A percentile compares a stretch with the other conserved stretches of the same genome.
Evolutionary conservation across 2,113 vertebrate genomes (phyloP).

Genomic region (Mungos mungo): DNA sequence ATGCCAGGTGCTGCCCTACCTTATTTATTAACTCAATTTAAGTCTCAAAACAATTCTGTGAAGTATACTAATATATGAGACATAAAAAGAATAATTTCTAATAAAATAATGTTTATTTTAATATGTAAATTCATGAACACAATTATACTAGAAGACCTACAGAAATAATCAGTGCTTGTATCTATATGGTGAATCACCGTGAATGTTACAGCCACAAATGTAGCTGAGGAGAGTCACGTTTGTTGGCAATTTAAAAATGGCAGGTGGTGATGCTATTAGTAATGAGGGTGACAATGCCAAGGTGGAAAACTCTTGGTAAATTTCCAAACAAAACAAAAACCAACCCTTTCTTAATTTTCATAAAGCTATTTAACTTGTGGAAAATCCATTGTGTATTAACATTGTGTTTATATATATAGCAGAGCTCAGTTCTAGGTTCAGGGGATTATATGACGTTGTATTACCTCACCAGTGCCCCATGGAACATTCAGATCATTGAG

Average conservation of each 20-base stretch:
- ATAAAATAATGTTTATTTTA: neutral
- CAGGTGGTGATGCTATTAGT: neutral
- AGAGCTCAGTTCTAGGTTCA: neutral
- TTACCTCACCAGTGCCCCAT: neutral
- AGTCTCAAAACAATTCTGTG: neutral
- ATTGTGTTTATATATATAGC: neutral
- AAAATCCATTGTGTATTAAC: neutral
- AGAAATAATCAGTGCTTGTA: neutral
- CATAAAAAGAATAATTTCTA: neutral
- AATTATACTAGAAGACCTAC: neutral
- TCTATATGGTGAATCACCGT: neutral
- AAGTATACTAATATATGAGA: neutral
- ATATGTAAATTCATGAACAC: neutral
- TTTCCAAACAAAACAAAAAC: neutral
- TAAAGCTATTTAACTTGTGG: neutral
- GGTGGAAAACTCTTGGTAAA: neutral
- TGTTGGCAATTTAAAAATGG: neutral
- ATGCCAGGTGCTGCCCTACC: neutral
- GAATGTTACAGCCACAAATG: neutral
- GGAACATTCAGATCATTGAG: conserved; percentile 3
- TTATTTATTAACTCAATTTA: neutral
- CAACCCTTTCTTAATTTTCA: neutral
- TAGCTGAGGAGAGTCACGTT: neutral
- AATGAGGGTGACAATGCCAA: neutral
- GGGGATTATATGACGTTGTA: neutral